Evolutionary conservation across 2,113 vertebrate species (phyloP).

Genomic region (Copsychus sechellarum): DNA sequence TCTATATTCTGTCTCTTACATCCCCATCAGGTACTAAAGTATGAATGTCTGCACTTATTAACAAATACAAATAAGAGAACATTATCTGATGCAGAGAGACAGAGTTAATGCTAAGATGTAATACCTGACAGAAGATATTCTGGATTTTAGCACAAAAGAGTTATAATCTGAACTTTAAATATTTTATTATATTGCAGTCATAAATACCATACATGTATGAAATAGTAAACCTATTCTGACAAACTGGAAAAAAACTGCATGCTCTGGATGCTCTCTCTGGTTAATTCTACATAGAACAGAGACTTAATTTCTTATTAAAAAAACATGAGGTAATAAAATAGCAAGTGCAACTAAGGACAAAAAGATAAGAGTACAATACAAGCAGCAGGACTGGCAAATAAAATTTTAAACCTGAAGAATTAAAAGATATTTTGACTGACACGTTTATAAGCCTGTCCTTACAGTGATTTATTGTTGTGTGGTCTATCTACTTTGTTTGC

Average conservation of each 20-base stretch:
- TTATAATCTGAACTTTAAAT: slow-evolving; percentile 42
- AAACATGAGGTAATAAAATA: slow-evolving; percentile 11
- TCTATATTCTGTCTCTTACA: slow-evolving; percentile 72
- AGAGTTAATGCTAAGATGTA: neutral
- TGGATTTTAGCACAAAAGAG: neutral
- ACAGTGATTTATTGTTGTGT: neutral
- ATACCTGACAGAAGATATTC: slow-evolving; percentile 28
- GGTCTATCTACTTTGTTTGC: neutral
- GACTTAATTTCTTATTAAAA: slow-evolving; percentile 40
- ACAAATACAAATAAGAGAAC: slow-evolving; percentile 60
- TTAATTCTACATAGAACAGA: slow-evolving; percentile 4
- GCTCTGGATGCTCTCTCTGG: neutral
- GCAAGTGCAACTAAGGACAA: slow-evolving; percentile 46
- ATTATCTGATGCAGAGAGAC: slow-evolving; percentile 24
- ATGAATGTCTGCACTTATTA: slow-evolving; percentile 65
- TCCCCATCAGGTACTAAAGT: slow-evolving; percentile 66
- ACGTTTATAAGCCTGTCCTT: neutral
- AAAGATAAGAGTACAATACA: neutral
- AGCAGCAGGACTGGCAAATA: neutral
- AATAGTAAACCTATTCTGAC: slow-evolving; percentile 29
- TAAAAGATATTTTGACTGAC: slow-evolving; percentile 14
- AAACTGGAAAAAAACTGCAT: neutral
- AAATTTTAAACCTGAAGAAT: slow-evolving; percentile 15
- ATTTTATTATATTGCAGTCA: slow-evolving; percentile 39
- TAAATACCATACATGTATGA: slow-evolving; percentile 11